Base-by-base conservation (phyloP, 2,888 invertebrate genomes). In the Himalopsyche tibetana region DNA sequence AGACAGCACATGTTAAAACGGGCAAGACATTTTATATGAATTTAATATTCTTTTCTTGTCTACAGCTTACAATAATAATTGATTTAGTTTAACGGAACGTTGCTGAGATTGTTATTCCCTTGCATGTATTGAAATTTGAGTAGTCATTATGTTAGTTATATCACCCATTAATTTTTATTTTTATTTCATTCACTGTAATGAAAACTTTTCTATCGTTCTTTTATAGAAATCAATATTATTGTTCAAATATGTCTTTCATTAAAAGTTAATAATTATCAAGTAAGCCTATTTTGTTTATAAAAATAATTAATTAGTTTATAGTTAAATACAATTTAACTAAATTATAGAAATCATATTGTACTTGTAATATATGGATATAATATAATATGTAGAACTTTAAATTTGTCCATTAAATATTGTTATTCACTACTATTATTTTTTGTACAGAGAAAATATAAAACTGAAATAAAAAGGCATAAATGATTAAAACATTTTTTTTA, bases 381-480 rank as follows among this genome's bases (percentile, higher is more conserved):
- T 15, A 74, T 38, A 74, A 28, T 19, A 74, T 74, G 74, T 74
- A 74, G 74, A 74, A 74, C 36, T 74, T 74, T 74, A 74, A 74
- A 74, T 74, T 74, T 74, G 74, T 74, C 74, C 74, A 74, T 74
- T 15, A 74, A 74, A 74, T 74, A 74, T 74, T 74, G 74, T 74
- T 74, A 74, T 38, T 36, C 74, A 74, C 74, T 74, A 74, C 74
- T 74, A 74, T 74, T 74, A 74, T 74, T 74, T 74, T 74, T 74
- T 74, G 74, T 74, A 74, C 74, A 74, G 74, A 74, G 74, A 74
- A 74, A 74, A 74, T 74, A 74, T 36, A 74, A 74, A 74, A 74
- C 38, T 36, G 12, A 74, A 74, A 74, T 74, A 74, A 74, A 74
- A 74, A 74, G 36, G 19, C 38, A 74, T 74, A 74, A 74, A 74